Evolutionary conservation across 2,888 invertebrate genomes (phyloP).

Genomic region (Nesidiocoris tenuis): DNA sequence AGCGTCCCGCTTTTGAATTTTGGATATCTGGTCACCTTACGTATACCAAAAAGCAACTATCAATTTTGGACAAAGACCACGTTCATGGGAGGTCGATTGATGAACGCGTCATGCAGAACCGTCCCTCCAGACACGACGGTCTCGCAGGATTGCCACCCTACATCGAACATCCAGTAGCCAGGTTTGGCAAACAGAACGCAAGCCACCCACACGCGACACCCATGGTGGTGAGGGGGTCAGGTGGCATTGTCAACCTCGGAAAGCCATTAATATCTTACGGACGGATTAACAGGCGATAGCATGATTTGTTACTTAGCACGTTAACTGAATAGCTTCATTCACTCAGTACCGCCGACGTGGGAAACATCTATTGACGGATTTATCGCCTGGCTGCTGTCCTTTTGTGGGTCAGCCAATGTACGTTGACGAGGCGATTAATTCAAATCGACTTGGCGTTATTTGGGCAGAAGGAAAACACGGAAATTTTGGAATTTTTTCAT

Average conservation of each 20-base stretch:
- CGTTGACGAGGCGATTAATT: not conserved
- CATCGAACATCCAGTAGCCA: not conserved
- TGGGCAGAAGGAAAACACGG: too few species aligned
- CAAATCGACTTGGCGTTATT: too few species aligned
- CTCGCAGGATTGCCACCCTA: slow-evolving; percentile 9
- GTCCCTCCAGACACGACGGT: not conserved
- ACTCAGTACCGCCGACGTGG: not conserved
- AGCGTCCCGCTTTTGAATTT: too few species aligned
- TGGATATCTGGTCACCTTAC: too few species aligned
- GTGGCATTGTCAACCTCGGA: slow-evolving; percentile 24
- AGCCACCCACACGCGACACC: not conserved
- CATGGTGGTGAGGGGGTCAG: not conserved
- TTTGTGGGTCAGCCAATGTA: not conserved
- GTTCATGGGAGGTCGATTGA: not conserved
- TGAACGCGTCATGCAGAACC: not conserved
- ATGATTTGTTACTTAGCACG: slow-evolving; percentile 33
- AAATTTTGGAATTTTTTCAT: too few species aligned
- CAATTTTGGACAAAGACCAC: too few species aligned
- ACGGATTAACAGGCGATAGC: slow-evolving; percentile 38
- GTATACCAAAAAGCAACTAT: too few species aligned
- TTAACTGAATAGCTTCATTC: slow-evolving; percentile 30
- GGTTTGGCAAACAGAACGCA: not conserved
- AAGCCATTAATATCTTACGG: slow-evolving; percentile 38
- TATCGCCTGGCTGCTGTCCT: not conserved
- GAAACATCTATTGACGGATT: slow-evolving; percentile 12